phyloP scores from a whole-genome alignment of 2,888 invertebrate genomes.

The Ormia ochracea region DNA sequence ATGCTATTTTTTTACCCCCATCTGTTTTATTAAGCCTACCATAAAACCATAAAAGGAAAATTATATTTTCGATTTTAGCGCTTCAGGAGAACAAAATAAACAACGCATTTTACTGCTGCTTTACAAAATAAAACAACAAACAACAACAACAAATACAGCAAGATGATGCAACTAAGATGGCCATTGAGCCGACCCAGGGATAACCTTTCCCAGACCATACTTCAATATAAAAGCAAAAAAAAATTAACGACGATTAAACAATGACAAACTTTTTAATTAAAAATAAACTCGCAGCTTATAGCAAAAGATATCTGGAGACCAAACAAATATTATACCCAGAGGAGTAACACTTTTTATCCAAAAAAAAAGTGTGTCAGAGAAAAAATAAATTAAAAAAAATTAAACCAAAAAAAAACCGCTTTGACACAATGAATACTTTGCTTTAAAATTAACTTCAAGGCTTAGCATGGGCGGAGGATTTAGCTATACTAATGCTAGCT shows the following conservation, averaged over 20 bases:
- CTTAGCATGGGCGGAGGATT: too few relatives aligned
- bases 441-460: too few relatives aligned
- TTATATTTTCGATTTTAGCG: slow-evolving; percentile 2
- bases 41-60: neutral
- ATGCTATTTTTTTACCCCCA: neutral
- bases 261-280: slow-evolving; percentile 16
- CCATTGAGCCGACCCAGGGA: slow-evolving; percentile 37
- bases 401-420: too few relatives aligned
- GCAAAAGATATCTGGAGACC: neutral
- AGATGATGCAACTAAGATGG: slow-evolving; percentile 41
- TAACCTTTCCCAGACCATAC: slow-evolving; percentile 49
- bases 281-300: neutral
- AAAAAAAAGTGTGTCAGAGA: too few relatives aligned
- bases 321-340: neutral
- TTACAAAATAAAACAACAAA: neutral
- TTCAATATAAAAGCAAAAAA: slow-evolving; percentile 19
- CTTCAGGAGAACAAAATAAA: neutral
- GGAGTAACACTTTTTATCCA: too few relatives aligned
- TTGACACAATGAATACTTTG: too few relatives aligned
- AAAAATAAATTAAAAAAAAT: too few relatives aligned
- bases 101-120: slow-evolving; percentile 18
- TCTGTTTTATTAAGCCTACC: neutral
- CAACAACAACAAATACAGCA: too few relatives aligned
- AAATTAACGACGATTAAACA: slow-evolving; percentile 5
- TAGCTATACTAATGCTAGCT: too few relatives aligned